These are phyloP conservation scores for Hemibagrus wyckioides DNA, from an alignment of 2,113 vertebrate species.

Conservation along the genomic window DNA sequence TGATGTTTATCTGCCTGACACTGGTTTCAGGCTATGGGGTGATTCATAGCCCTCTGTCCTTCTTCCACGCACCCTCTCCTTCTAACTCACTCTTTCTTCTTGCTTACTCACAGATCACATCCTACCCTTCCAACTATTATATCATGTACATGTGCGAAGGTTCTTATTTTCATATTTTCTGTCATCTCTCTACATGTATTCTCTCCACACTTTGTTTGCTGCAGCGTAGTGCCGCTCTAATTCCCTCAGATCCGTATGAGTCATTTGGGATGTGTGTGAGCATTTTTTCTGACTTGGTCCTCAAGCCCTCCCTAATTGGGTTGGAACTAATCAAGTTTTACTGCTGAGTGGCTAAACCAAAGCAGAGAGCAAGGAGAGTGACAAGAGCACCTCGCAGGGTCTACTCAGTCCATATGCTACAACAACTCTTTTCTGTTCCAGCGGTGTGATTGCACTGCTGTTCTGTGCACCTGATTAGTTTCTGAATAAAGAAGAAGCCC, in stretches of 20 bases:
- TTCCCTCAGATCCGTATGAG: conserved; percentile 20
- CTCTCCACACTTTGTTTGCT: neutral
- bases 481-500: conserved; percentile 33
- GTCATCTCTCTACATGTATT: no score
- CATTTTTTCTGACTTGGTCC: conserved; percentile 19
- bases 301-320: conserved; percentile 65
- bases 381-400: conserved; percentile 52
- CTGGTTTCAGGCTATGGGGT: conserved; percentile 42
- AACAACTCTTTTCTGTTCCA: conserved; percentile 43
- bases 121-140: neutral
- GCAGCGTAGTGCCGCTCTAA: neutral
- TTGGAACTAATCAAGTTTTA: conserved; percentile 74
- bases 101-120: neutral
- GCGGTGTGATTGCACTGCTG: neutral
- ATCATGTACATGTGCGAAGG: neutral
- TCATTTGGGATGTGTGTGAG: conserved; percentile 37
- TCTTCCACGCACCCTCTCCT: neutral
- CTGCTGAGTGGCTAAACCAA: conserved; percentile 68
- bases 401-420: conserved; percentile 43
- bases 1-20: conserved; percentile 55
- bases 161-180: neutral
- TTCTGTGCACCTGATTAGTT: conserved; percentile 24
- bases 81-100: neutral
- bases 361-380: conserved; percentile 58
- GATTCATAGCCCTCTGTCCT: conserved; percentile 37